A percentile compares a stretch with the other conserved stretches of the same genome.
These are phyloP conservation scores for Drosophila watanabei DNA, from an alignment of 1,140 invertebrate species.

Conservation along the genomic window DNA sequence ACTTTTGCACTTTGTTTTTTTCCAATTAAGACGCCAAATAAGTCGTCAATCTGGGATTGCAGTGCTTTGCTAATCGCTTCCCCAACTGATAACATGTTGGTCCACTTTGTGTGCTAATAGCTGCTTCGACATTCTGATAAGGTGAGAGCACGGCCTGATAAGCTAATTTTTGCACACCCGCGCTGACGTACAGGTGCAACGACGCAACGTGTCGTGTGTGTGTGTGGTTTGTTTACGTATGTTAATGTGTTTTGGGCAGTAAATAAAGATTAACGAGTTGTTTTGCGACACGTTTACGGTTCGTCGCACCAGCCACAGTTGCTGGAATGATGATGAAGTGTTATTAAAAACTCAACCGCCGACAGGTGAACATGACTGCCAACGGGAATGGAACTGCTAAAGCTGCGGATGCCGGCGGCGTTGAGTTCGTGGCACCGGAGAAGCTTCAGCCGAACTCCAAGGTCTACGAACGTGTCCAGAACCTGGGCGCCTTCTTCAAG, in stretches of 20 bases:
- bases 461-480: constrained; percentile 61
- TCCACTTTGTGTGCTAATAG: constrained; percentile 52
- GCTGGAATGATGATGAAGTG: constrained; percentile 8
- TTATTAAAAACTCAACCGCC: constrained; percentile 23
- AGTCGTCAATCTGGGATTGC: constrained; percentile 41
- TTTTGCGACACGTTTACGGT: constrained; percentile 56
- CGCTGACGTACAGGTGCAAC: constrained; percentile 17
- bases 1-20: constrained; percentile 52
- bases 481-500: constrained; percentile 64
- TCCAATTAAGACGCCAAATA: constrained; percentile 59
- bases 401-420: constrained; percentile 10
- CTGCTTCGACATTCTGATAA: constrained; percentile 72
- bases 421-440: constrained; percentile 57
- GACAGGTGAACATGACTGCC: constrained; percentile 52
- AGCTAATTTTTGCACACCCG: constrained; percentile 55
- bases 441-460: constrained; percentile 45
- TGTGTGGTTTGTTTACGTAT: constrained; percentile 31
- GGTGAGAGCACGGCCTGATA: constrained; percentile 64
- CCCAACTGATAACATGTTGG: constrained; percentile 51
- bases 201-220: not conserved
- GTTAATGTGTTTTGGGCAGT: constrained; percentile 24
- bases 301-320: constrained; percentile 24
- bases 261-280: constrained; percentile 42
- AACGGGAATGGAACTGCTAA: constrained; percentile 57
- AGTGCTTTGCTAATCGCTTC: constrained; percentile 35